These are phyloP conservation scores for Mustela lutreola DNA, from an alignment of 2,113 vertebrate species.

Conservation along the genomic window DNA sequence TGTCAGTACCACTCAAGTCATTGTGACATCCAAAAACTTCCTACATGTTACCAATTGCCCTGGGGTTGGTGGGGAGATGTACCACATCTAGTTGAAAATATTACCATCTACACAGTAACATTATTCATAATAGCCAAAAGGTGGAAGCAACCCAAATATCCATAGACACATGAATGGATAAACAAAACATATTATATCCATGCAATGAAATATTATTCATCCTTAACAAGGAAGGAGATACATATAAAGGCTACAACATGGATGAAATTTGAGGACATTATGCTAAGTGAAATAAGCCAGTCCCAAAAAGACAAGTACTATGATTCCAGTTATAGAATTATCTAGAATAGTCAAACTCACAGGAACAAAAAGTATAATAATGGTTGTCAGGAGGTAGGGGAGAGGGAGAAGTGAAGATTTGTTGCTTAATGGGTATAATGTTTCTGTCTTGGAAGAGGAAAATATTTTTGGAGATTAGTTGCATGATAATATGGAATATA, in stretches of 20 bases:
- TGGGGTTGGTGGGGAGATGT: background rate
- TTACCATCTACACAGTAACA: background rate
- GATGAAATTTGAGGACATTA: background rate
- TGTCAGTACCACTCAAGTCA: background rate
- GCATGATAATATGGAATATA: background rate
- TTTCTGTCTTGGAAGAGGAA: background rate
- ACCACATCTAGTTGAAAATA: background rate
- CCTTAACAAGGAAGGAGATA: conserved; percentile 14
- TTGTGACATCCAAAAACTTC: background rate
- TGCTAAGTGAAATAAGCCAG: background rate
- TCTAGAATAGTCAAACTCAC: background rate
- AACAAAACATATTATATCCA: background rate
- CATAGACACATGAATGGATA: background rate
- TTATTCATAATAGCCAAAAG: background rate
- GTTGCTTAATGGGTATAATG: background rate
- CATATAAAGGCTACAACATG: background rate
- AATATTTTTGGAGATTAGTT: background rate
- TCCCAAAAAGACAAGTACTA: background rate
- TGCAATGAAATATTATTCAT: background rate
- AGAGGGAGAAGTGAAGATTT: background rate
- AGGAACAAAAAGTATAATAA: background rate
- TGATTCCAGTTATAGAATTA: background rate
- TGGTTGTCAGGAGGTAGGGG: background rate
- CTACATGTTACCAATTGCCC: background rate
- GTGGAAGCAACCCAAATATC: background rate